phyloP scores from a whole-genome alignment of 2,797 vertebrate genomes.

The Pseudotriccus pelzelni region DNA sequence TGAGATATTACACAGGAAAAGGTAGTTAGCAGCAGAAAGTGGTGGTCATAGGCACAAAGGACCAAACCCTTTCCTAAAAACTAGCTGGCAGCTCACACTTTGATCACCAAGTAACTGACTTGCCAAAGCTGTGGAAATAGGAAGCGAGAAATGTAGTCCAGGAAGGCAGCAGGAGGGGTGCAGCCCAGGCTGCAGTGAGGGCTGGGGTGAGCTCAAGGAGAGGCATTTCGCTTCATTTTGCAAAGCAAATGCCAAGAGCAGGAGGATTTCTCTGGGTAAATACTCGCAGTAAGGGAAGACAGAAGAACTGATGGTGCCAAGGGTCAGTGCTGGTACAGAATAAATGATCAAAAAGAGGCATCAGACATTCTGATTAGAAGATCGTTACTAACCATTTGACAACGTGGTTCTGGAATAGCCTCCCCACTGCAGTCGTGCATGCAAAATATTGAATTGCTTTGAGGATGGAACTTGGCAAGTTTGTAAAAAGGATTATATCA shows the following conservation, averaged over 20 bases:
- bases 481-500: constrained; percentile 15
- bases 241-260: background rate
- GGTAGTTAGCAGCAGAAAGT: background rate
- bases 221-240: background rate
- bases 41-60: background rate
- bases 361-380: background rate
- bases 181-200: background rate
- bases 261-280: background rate
- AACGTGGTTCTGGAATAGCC: background rate
- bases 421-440: background rate
- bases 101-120: background rate
- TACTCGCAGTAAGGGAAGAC: background rate
- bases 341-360: background rate
- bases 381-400: background rate
- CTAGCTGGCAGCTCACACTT: background rate
- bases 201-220: background rate
- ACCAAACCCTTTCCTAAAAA: background rate
- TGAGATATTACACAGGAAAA: background rate
- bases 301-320: background rate
- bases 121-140: background rate
- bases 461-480: constrained; percentile 1
- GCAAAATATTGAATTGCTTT: background rate
- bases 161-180: background rate
- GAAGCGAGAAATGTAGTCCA: background rate
- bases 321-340: background rate